Conservation (phyloP, 2,888 invertebrate species). For the Hirtodrosophila confusa region DNA sequence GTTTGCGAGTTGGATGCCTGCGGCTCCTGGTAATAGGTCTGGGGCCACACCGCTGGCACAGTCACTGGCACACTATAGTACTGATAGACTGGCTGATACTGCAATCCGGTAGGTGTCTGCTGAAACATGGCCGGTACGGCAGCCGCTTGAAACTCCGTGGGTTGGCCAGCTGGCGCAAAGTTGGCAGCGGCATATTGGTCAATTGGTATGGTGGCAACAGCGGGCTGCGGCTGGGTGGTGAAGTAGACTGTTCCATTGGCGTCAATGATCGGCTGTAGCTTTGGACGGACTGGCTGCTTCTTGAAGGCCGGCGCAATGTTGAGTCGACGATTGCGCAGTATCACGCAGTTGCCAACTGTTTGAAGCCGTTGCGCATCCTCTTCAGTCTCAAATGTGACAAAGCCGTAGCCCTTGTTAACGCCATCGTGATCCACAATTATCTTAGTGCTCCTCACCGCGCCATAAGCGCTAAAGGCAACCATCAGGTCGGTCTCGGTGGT, state of each 20-base stretch:
- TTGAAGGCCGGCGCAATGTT: slow-evolving; percentile 44
- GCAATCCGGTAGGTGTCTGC: slow-evolving; percentile 10
- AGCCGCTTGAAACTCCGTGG: background rate
- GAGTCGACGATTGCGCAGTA: slow-evolving; percentile 32
- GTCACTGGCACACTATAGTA: slow-evolving; percentile 36
- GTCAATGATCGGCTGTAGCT: slow-evolving; percentile 11
- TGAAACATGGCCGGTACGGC: slow-evolving; percentile 13
- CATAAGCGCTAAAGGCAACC: slow-evolving; percentile 93
- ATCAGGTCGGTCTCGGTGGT: slow-evolving; percentile 95
- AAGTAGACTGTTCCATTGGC: slow-evolving; percentile 19
- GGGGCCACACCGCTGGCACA: slow-evolving; percentile 16
- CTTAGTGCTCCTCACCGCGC: slow-evolving; percentile 93
- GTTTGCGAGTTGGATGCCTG: background rate
- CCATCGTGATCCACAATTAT: slow-evolving; percentile 96
- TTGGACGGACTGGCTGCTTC: slow-evolving; percentile 14
- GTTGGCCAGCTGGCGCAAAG: background rate
- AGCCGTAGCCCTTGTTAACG: slow-evolving; percentile 91
- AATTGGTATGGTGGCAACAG: slow-evolving; percentile 4
- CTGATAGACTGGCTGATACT: slow-evolving; percentile 36
- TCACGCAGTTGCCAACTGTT: slow-evolving; percentile 84
- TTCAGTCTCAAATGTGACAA: slow-evolving; percentile 92
- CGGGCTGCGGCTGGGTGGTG: background rate
- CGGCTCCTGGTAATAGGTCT: slow-evolving; percentile 16
- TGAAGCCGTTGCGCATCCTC: slow-evolving; percentile 90
- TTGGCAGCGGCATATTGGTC: slow-evolving; percentile 4